Conservation (phyloP, 1,140 invertebrate species). For the Steinernema khuongi region DNA sequence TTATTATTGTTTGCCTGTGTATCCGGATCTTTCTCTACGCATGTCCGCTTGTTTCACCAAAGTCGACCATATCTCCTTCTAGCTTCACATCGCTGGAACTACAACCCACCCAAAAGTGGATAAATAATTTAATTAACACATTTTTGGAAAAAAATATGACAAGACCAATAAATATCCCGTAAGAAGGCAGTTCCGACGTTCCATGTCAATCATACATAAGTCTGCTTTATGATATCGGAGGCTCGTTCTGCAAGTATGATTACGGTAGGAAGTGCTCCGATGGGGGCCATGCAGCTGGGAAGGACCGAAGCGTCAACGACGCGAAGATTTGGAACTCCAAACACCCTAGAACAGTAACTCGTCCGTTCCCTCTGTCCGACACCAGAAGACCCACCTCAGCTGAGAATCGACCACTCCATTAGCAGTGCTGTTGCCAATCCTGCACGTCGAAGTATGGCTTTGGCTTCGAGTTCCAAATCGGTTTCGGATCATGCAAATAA, state of each 20-base stretch:
- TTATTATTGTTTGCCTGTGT: too few relatives aligned
- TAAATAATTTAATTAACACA: too few relatives aligned
- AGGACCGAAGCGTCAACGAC: constrained; percentile 81
- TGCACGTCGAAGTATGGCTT: constrained; percentile 15
- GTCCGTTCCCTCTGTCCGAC: neutral
- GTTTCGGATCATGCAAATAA: constrained; percentile 6
- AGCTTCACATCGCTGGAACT: too few relatives aligned
- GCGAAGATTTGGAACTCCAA: constrained; percentile 71
- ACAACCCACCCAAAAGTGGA: too few relatives aligned
- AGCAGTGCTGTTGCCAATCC: neutral
- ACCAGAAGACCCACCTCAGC: neutral
- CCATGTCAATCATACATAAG: neutral
- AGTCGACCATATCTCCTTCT: too few relatives aligned
- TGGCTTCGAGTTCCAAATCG: constrained; percentile 8
- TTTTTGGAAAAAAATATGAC: too few relatives aligned
- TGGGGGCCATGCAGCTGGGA: constrained; percentile 75
- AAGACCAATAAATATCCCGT: too few relatives aligned
- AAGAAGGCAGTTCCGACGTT: too few relatives aligned
- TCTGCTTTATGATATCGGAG: neutral
- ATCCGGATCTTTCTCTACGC: too few relatives aligned
- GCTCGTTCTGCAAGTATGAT: constrained; percentile 69
- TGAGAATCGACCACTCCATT: constrained; percentile 13
- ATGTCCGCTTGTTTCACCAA: too few relatives aligned
- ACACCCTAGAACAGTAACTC: constrained; percentile 65
- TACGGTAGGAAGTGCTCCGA: constrained; percentile 70